Evolutionary conservation across 2,797 vertebrate genomes (phyloP), one percentile per base, ranked within the genome.

Genomic region (Petrocephalus schoutedeni): DNA sequence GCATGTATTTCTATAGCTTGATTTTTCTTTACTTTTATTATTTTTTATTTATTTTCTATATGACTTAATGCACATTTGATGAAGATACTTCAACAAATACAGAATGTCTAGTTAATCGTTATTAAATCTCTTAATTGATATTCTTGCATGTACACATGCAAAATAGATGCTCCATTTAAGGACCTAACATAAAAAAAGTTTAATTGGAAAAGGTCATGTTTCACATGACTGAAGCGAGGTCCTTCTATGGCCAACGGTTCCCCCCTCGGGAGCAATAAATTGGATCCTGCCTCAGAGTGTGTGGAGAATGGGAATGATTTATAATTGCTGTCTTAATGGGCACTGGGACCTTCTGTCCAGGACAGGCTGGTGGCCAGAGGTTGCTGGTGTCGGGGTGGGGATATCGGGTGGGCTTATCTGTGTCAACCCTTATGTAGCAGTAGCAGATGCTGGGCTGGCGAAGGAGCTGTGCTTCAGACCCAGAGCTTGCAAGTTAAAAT

Each of bases 261-360:
- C 49, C 77, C 77, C 21, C 19, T 84, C 77, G 87, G 87, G 67
- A 58, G 54, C 41, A 53, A 59, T 82, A 88, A 88, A 88, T 84
- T 64, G 59, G 74, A 84, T 61, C 57, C 36, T 45, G 87, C 32
- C 19, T 58, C 28, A 45, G 14, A 87, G 19, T 6, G 19, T 56
- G 54, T 85, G 56, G 57, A 32, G 67, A 87, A n/a, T 58, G 53
- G 77, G 77, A 23, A 53, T 64, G 56, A 19, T 84, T 84, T n/a
- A 32, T 49, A 84, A 67, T 88, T 83, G 58, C 59, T 51, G 45
- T 88, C 57, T 84, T 84, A 58, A 59, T 58, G 56, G 54, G 32
- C 5, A 51, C 53, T 61, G 9, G n/a, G 77, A 10, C 1, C 9
- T 36, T 57, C 56, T 21, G 74, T 80, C 49, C 64, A 57, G 4